Evolutionary conservation across 53 echinoderm and acorn worm species (phyloP), one percentile per base, ranked within the genome.

Genomic region (Crossaster papposus): DNA sequence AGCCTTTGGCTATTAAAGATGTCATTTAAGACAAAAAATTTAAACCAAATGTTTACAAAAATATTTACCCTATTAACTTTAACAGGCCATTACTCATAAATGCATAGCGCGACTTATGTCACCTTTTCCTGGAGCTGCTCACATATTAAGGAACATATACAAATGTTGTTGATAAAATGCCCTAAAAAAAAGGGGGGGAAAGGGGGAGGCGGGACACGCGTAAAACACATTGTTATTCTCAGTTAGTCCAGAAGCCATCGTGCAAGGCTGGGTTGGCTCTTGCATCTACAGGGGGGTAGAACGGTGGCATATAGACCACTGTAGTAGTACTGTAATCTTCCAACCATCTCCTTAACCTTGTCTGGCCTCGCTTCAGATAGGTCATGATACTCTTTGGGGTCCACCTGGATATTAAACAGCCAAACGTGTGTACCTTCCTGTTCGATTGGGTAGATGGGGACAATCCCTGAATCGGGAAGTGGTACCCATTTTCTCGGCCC

Each of bases 331-430:
- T 89, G 83, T 58, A 97, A 88, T 30, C 90, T 89, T 9, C 34
- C 64, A 30, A 97, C 77, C 70, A 97, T 72, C 64, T 72, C 22
- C 20, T 94, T 65, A 18, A 97, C 95, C 17, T 94, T 86, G 52
- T 97, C 97, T 70, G 95, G 92, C 7, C 84, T 70, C 35, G 64
- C 62, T 64, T 92, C 88, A 14, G 97, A 95, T 3, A 97, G 83
- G 84, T 97, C 97, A 4, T 77, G 55, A 36, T 77, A 79, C 91
- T 97, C 97, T 10, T 86, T 82, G 14, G 91, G 91, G 50, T 91
- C 91, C 30, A 84, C 85, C 77, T 78, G 82, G 74, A 96, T 94
- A 90, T 96, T 96, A 83, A 93, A 96, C 68, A 96, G 83, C 96
- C 96, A 96, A 2, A 94, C 63, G 10, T 89, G 89, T 79, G 94